Evolutionary conservation across 2,888 invertebrate species (phyloP).

Genomic region (Monoplex corrugatus): DNA sequence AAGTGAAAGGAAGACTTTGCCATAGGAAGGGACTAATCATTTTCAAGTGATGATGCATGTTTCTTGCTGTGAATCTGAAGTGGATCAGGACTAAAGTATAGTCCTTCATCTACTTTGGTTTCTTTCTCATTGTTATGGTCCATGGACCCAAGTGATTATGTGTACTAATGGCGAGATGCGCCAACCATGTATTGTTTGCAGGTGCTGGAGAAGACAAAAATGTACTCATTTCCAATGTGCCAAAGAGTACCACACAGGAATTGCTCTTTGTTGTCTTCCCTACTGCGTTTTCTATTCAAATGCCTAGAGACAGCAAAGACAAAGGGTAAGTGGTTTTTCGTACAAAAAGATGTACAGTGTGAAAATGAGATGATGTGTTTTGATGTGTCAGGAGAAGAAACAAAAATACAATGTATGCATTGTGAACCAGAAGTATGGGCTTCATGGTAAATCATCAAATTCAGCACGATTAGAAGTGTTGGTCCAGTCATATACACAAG

Average conservation of each 20-base stretch:
- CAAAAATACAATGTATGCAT: too few relatives aligned
- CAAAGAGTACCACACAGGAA: slow-evolving; percentile 50
- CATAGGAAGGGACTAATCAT: too few relatives aligned
- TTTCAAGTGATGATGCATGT: background rate
- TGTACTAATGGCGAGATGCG: slow-evolving; percentile 17
- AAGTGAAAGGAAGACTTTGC: background rate
- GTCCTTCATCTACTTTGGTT: background rate
- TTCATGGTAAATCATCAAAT: too few relatives aligned
- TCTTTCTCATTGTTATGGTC: background rate
- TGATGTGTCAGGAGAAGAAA: too few relatives aligned
- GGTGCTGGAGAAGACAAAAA: slow-evolving; percentile 49
- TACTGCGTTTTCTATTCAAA: slow-evolving; percentile 43
- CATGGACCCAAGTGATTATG: background rate
- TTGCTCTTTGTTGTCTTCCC: slow-evolving; percentile 52
- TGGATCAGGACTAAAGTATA: background rate
- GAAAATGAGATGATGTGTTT: background rate
- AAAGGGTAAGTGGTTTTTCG: slow-evolving; percentile 44
- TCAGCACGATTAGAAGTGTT: too few relatives aligned
- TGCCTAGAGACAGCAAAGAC: slow-evolving; percentile 45
- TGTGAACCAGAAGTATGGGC: too few relatives aligned
- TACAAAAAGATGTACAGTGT: background rate
- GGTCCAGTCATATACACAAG: too few relatives aligned
- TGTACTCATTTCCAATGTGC: slow-evolving; percentile 52
- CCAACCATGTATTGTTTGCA: slow-evolving; percentile 45
- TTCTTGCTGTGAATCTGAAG: background rate